Base-by-base conservation (phyloP, 2,113 vertebrate species). In the Puntigrus tetrazona region DNA sequence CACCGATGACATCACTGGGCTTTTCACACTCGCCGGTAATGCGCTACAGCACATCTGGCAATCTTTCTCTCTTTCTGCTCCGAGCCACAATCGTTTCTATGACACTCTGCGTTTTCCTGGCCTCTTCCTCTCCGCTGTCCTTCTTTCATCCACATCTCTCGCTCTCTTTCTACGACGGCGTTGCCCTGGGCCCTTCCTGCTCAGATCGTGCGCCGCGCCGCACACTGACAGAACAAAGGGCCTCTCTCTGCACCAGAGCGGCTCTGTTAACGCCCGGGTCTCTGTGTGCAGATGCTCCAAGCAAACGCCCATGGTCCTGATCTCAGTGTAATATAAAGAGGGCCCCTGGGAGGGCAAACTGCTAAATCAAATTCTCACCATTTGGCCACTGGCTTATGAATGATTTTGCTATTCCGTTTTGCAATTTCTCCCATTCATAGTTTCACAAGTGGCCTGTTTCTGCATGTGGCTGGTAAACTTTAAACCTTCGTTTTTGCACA, bases 161-260 rank as follows among this genome's bases (percentile, higher is more conserved):
- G 20, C 69, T 36, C 47, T 67, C 63, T 61, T 20, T 47, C 27
- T 74, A 38, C 81, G 63, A 63, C 74, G 83, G 55, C 31, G n/a
- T 52, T 70, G 87, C 87, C 70, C 34, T 36, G 69, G 79, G 85
- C 81, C 14, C 67, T 87, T 87, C 74, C 84, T 86, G 86, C 76
- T 72, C 25, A 9, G 25, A 47, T 41, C 29, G 80, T 36, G 27
- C 50, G 55, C 65, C 50, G 27, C 10, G 16, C 70, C 61, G 72
- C 82, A 65, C 72, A 36, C 84, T 78, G 73, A 88, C 63, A 67
- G 36, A 76, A 82, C 74, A 88, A 81, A 87, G 57, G 16, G 63
- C 1, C 47, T 38, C 38, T 73, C 47, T 59, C 41, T 57, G 73
- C 50, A 38, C 38, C 36, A 36, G 41, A 77, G 82, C 55, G 43